Evolutionary conservation across 2,888 invertebrate species (phyloP), one percentile per base, ranked within the genome.

Genomic region (Tanaodytes sp.): DNA sequence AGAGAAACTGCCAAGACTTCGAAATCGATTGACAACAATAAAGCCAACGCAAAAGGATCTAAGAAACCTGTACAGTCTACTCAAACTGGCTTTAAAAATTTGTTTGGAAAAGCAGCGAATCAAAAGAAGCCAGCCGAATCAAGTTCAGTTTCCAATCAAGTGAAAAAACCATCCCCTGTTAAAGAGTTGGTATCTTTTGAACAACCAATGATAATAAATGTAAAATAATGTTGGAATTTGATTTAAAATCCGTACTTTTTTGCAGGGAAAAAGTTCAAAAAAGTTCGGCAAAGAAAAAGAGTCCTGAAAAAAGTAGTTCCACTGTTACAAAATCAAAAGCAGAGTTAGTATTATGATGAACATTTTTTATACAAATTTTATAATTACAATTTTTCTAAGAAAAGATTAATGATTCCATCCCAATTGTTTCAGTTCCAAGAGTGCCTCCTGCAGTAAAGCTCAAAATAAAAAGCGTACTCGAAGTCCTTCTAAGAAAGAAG

Each of bases 81-180:
- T 2, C 69, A 78, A 59, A 58, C 75, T 45, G 82, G 80, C 4
- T 80, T 81, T 6, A 75, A 75, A 18, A 79, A 78, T 69, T 72
- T 84, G 4, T 84, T 83, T 71, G 78, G 75, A 9, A 83, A 79
- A 70, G 59, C 54, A 11, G 30, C 19, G 1, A 75, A 67, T 51
- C 58, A 69, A 20, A 61, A 64, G 30, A 65, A 49, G 27, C 43
- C 59, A n/a, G 11, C 15, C 2, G 66, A 72, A n/a, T 72, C 67
- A 12, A 74, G 23, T 36, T 11, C 39, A 19, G 14, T 36, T 1
- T 16, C 45, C 36, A 62, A 54, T 15, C 31, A 42, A 64, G 43
- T 20, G 19, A 30, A 64, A 45, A 58, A 54, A 49, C 16, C 19
- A 37, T 31, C 51, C 12, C 40, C 52, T 20, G 19, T 39, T 23